These are phyloP conservation scores for Drosophila prolongata DNA, from an alignment of 2,888 invertebrate species.

Conservation along the genomic window DNA sequence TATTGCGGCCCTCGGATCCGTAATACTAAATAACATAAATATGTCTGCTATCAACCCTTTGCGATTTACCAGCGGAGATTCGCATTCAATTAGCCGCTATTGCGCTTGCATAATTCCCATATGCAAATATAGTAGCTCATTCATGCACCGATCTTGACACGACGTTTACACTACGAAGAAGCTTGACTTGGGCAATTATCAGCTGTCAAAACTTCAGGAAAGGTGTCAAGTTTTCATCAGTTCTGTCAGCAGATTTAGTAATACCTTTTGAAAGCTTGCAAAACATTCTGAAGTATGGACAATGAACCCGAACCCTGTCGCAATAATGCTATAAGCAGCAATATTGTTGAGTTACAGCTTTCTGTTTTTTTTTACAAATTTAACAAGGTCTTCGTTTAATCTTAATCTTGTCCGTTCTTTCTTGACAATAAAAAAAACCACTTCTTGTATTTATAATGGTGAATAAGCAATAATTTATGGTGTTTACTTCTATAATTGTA, in stretches of 20 bases:
- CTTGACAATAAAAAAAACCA: not conserved
- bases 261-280: slow-evolving; percentile 22
- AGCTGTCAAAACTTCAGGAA: slow-evolving; percentile 33
- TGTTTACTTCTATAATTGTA: not conserved
- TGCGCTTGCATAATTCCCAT: slow-evolving; percentile 19
- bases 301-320: slow-evolving; percentile 41
- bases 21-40: slow-evolving; percentile 14
- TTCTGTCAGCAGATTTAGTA: slow-evolving; percentile 35
- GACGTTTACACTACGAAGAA: slow-evolving; percentile 30
- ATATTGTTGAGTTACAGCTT: slow-evolving; percentile 2
- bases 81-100: slow-evolving; percentile 31
- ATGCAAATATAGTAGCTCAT: slow-evolving; percentile 37
- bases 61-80: slow-evolving; percentile 29
- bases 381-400: slow-evolving; percentile 3
- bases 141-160: slow-evolving; percentile 33
- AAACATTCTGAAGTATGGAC: slow-evolving; percentile 21
- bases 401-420: slow-evolving; percentile 1
- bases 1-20: slow-evolving; percentile 3
- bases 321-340: slow-evolving; percentile 15
- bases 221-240: slow-evolving; percentile 34
- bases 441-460: not conserved
- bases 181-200: slow-evolving; percentile 24
- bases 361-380: slow-evolving; percentile 1
- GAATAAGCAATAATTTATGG: not conserved
- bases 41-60: slow-evolving; percentile 12